These are phyloP conservation scores for Mobula hypostoma DNA, from an alignment of 2,113 vertebrate genomes.

Conservation along the genomic window DNA sequence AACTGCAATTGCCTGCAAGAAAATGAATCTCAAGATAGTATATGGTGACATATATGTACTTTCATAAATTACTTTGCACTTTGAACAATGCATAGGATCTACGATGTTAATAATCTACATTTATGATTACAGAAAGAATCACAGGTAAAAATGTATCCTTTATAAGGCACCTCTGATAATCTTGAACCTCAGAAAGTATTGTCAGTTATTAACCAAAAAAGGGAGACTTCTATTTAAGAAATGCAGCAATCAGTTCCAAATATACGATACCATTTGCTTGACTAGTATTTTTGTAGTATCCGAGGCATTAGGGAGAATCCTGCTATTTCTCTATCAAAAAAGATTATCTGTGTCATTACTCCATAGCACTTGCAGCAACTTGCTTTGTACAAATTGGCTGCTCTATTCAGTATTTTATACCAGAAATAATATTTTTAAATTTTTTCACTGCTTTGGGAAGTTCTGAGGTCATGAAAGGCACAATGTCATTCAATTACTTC, in stretches of 20 bases:
- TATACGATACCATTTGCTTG: not conserved
- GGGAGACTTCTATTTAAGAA: not conserved
- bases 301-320: not conserved
- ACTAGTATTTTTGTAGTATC: not conserved
- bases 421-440: too few species aligned
- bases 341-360: too few species aligned
- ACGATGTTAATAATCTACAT: not conserved
- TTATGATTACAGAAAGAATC: not conserved
- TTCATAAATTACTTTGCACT: too few species aligned
- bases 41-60: too few species aligned
- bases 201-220: too few species aligned
- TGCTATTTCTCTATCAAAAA: not conserved
- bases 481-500: not conserved
- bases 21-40: too few species aligned
- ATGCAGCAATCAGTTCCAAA: not conserved
- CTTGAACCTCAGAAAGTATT: not conserved
- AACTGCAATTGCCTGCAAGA: too few species aligned
- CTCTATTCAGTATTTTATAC: too few species aligned
- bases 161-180: not conserved
- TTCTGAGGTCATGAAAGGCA: not conserved
- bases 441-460: not conserved
- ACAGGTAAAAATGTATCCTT: not conserved
- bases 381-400: too few species aligned
- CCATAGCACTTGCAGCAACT: too few species aligned
- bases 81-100: not conserved